Conservation (phyloP, 2,113 vertebrate genomes). For the Platycercus adscitus region DNA sequence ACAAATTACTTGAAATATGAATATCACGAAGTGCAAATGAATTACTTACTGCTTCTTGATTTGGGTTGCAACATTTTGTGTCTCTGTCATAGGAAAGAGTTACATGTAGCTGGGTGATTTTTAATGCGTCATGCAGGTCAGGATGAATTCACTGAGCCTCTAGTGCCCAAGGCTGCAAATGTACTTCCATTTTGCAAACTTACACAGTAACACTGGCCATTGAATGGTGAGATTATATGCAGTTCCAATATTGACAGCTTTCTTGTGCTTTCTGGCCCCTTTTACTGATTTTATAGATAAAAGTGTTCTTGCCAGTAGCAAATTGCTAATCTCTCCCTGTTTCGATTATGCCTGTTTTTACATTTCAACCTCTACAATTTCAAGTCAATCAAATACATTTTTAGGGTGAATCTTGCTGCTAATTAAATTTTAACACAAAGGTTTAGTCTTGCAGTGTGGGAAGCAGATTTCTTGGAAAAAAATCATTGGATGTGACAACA, state of each 20-base stretch:
- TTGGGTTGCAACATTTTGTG: not conserved
- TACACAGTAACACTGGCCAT: not conserved
- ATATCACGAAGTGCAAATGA: conserved; percentile 25
- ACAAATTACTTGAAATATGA: conserved; percentile 54
- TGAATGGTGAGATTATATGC: not conserved
- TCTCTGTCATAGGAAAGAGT: not conserved
- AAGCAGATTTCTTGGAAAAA: not conserved
- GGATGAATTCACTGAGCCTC: not conserved
- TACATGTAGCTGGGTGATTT: not conserved
- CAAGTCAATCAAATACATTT: not conserved
- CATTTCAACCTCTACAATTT: not conserved
- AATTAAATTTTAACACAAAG: not conserved
- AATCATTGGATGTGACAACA: not conserved
- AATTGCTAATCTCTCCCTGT: not conserved
- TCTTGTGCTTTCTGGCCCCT: not conserved
- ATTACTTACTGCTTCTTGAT: conserved; percentile 23
- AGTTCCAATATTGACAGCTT: not conserved
- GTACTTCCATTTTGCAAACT: not conserved
- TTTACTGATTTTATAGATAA: not conserved
- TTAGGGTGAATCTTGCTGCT: not conserved
- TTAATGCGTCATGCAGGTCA: not conserved
- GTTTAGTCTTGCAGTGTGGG: not conserved
- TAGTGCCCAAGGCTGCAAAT: not conserved
- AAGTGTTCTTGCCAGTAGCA: not conserved
- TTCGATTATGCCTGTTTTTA: not conserved